These are phyloP conservation scores for Melinopterus prodromus DNA, from an alignment of 2,888 invertebrate species.

Conservation along the genomic window DNA sequence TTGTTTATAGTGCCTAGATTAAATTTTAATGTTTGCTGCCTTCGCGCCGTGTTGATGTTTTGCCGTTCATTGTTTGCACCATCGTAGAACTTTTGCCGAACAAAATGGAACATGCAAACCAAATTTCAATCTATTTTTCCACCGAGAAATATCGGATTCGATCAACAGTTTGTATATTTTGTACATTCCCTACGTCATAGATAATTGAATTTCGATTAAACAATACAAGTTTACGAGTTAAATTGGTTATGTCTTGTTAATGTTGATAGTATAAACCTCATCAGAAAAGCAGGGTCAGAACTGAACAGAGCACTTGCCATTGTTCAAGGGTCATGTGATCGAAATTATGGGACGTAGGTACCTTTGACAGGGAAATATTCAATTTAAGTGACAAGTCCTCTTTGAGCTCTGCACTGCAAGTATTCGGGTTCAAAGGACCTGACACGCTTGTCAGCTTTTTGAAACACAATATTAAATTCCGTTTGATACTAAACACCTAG, in stretches of 20 bases:
- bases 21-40: background rate
- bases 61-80: background rate
- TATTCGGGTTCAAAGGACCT: conserved; percentile 11
- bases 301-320: background rate
- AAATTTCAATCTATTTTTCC: no score
- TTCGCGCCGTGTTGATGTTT: background rate
- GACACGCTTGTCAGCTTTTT: background rate
- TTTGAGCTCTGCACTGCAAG: conserved; percentile 10
- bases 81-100: background rate
- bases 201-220: no score
- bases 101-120: background rate
- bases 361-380: conserved; percentile 19
- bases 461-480: conserved; percentile 4
- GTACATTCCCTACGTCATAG: no score
- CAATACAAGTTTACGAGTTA: no score
- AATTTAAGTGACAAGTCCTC: conserved; percentile 23
- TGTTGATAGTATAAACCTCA: no score
- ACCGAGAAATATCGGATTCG: no score
- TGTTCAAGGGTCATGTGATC: conserved; percentile 15
- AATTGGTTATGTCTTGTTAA: no score
- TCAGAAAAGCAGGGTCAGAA: background rate
- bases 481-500: background rate
- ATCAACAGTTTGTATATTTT: no score
- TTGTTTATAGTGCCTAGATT: background rate
- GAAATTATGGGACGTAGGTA: conserved; percentile 12